Evolutionary conservation across 2,797 vertebrate species (phyloP), one percentile per base, ranked within the genome.

Genomic region (Austrolebias charrua): DNA sequence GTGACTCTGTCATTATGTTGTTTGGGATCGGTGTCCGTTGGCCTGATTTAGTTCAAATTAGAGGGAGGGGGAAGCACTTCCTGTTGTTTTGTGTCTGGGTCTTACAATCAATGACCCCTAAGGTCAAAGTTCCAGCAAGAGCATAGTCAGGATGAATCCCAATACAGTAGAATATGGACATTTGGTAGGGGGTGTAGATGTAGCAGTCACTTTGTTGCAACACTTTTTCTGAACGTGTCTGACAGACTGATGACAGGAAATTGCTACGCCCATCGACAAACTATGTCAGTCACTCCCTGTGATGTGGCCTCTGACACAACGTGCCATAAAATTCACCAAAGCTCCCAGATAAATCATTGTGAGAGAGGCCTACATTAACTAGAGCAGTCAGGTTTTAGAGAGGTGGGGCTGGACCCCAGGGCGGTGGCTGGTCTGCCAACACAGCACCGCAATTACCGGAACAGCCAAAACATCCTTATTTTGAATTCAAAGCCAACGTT

Each of bases 391-490:
- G 24, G 24, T 24, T 24, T 24, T 24, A 24, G 24, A 24, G 24
- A 91, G 87, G 71, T 88, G 77, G 88, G 88, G 83, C 89, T 87
- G 48, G 1, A 63, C 66, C 82, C 57, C 13, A 15, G 33, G 80
- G 81, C 63, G 14, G 43, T 2, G 40, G 38, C 42, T 69, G 52
- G 62, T 48, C 42, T 51, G 69, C 63, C 65, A 67, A 11, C 62
- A 55, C 7, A 38, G 71, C 59, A 48, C 42, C 33, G 6, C 49
- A 53, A 68, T 59, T 40, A 74, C 50, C 50, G 69, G 43, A 66
- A 47, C 5, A 40, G 42, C 24, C 55, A 20, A 31, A 74, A 71
- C 65, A 68, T 38, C 19, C 16, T 0, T 2, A 57, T 38, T 8
- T 28, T n/a, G 45, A 18, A 60, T 9, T 33, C 3, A 24, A 24